Conservation (phyloP, 2,888 invertebrate species). For the Drosophila emarginata region DNA sequence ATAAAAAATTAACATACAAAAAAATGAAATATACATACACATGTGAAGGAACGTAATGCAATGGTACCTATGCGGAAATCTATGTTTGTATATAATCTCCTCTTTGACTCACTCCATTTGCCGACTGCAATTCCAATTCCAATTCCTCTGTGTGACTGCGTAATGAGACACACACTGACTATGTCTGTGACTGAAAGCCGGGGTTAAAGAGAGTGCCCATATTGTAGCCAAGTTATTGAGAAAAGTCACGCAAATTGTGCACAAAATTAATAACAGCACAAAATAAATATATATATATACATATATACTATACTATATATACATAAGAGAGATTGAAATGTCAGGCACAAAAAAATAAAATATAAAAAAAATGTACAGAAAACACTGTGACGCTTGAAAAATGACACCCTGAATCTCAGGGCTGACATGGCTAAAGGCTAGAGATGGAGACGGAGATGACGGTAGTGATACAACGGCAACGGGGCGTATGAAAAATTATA, state of each 20-base stretch:
- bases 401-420: conserved; percentile 18
- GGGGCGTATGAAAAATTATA: conserved; percentile 58
- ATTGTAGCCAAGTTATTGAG: conserved; percentile 64
- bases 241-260: conserved; percentile 73
- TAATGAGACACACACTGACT: conserved; percentile 11
- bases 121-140: conserved; percentile 4
- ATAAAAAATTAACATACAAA: conserved; percentile 71
- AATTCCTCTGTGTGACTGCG: conserved; percentile 1
- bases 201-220: neutral
- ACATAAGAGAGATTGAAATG: conserved; percentile 71
- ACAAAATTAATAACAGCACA: conserved; percentile 49
- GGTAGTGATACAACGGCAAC: neutral
- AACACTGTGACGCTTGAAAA: conserved; percentile 19
- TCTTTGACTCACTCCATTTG: neutral
- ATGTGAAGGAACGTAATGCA: conserved; percentile 47
- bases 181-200: conserved; percentile 11
- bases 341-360: conserved; percentile 39
- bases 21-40: no score
- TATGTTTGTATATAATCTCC: conserved; percentile 43
- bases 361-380: neutral
- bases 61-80: conserved; percentile 75
- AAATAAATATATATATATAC: conserved; percentile 21
- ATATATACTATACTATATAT: conserved; percentile 20
- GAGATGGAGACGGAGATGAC: no score
- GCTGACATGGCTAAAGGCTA: neutral